Evolutionary conservation across 1,140 invertebrate genomes (phyloP).

Genomic region (Neodiprion lecontei): DNA sequence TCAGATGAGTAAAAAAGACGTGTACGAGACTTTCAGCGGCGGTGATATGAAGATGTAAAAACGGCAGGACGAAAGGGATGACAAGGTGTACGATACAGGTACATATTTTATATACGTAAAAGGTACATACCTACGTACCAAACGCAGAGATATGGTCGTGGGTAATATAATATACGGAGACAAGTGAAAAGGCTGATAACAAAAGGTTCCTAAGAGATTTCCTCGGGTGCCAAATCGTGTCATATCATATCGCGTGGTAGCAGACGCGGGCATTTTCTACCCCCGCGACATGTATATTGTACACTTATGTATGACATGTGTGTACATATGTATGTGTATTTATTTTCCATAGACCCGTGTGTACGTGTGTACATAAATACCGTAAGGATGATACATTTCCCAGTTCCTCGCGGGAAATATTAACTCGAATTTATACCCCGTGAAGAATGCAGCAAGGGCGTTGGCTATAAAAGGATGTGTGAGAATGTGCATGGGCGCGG

Average conservation of each 20-base stretch:
- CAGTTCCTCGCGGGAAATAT: background rate
- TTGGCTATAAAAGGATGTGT: too few relatives aligned
- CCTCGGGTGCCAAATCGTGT: constrained; percentile 6
- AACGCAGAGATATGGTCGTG: too few relatives aligned
- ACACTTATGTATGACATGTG: background rate
- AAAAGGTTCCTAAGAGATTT: background rate
- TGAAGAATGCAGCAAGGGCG: background rate
- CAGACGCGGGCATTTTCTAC: too few relatives aligned
- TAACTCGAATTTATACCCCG: constrained; percentile 5
- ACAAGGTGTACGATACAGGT: background rate
- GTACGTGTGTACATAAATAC: background rate
- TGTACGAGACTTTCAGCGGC: too few relatives aligned
- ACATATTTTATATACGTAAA: background rate
- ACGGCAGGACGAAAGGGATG: background rate
- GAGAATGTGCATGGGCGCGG: background rate
- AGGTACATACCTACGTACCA: background rate
- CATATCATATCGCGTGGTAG: background rate
- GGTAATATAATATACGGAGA: background rate
- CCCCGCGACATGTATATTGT: too few relatives aligned
- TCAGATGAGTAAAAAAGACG: too few relatives aligned
- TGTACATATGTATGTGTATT: background rate
- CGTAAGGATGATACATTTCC: constrained; percentile 1
- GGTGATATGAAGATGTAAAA: too few relatives aligned
- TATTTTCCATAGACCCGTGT: background rate
- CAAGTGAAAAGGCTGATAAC: background rate